phyloP scores from a whole-genome alignment of 2,797 vertebrate genomes.

The Dipus sagitta region DNA sequence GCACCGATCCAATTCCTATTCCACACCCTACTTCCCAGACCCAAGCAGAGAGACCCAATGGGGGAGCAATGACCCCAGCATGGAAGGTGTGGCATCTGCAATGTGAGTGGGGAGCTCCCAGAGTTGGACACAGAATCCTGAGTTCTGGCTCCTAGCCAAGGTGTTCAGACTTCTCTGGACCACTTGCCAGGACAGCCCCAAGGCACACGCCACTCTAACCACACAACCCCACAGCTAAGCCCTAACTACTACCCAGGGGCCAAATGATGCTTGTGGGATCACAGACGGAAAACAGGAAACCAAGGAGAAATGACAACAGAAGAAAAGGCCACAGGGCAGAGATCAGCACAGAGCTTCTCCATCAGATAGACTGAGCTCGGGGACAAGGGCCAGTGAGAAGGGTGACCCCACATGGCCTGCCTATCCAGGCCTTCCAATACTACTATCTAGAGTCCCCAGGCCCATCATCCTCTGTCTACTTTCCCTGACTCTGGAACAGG shows the following conservation, averaged over 20 bases:
- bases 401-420: background rate
- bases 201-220: slow-evolving; percentile 70
- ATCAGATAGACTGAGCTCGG: background rate
- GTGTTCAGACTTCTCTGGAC: slow-evolving; percentile 4
- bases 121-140: background rate
- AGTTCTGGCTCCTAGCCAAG: slow-evolving; percentile 50
- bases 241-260: slow-evolving; percentile 76
- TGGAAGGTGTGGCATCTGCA: background rate
- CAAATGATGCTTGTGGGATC: slow-evolving; percentile 69
- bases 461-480: background rate
- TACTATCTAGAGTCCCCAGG: background rate
- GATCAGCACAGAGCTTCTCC: slow-evolving; percentile 15
- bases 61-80: background rate
- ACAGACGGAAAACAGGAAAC: slow-evolving; percentile 77
- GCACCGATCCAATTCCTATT: slow-evolving; percentile 56
- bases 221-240: slow-evolving; percentile 77
- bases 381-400: background rate
- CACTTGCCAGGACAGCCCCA: slow-evolving; percentile 71
- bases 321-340: slow-evolving; percentile 45
- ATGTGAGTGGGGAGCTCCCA: background rate
- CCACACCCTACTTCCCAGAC: background rate
- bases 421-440: background rate
- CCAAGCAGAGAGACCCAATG: background rate
- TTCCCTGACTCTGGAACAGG: background rate
- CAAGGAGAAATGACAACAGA: slow-evolving; percentile 33